Evolutionary conservation across 92 coral and sea anemone genomes (phyloP).

Genomic region (Zoanthus sansibaricus): DNA sequence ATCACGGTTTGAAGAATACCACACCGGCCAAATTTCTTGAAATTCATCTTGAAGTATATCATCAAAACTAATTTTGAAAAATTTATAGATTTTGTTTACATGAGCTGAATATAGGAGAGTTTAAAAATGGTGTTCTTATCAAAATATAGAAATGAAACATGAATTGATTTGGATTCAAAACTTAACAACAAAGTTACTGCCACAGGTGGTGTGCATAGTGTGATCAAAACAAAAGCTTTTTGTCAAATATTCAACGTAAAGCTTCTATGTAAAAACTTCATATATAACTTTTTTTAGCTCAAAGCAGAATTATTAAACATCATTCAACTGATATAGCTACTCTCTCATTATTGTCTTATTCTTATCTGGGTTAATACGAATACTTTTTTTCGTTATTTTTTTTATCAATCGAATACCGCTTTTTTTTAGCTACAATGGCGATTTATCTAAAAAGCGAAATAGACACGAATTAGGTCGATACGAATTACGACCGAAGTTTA

Average conservation of each 20-base stretch:
- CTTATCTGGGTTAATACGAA: background rate
- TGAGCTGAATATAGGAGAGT: background rate
- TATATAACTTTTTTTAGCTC: background rate
- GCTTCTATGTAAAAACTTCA: background rate
- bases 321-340: background rate
- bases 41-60: background rate
- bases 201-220: slow-evolving; percentile 37
- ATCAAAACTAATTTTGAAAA: background rate
- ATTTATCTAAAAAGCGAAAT: background rate
- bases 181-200: background rate
- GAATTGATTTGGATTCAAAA: slow-evolving; percentile 9
- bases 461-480: background rate
- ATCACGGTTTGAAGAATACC: background rate
- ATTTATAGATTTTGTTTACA: background rate
- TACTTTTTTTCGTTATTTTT: background rate
- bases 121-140: background rate
- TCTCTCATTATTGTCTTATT: background rate
- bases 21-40: background rate
- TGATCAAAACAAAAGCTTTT: background rate
- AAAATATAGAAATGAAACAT: background rate
- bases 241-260: background rate
- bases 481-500: background rate
- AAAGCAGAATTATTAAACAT: background rate
- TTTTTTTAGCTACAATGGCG: background rate
- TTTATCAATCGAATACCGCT: background rate